A percentile compares a stretch with the other conserved stretches of the same genome.
Conservation (phyloP, 2,797 vertebrate genomes). For the Odontamblyopus lacepedii region DNA sequence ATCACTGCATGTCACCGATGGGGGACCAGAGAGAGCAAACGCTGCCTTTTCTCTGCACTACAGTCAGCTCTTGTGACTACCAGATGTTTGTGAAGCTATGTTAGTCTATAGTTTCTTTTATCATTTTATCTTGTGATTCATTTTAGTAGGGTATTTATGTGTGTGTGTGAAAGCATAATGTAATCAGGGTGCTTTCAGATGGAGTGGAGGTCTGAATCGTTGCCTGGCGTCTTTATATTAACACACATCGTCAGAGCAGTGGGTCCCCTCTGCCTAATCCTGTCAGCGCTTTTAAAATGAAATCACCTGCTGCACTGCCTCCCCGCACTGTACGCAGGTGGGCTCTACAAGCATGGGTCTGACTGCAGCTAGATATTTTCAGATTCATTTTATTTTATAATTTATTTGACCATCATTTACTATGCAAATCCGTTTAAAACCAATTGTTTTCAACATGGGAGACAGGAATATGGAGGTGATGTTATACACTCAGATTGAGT, state of each 20-base stretch:
- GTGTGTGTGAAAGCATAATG: constrained; percentile 31
- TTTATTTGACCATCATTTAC: neutral
- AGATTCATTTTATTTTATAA: neutral
- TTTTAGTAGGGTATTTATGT: constrained; percentile 8
- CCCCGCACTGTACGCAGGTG: constrained; percentile 1
- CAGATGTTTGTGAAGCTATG: constrained; percentile 30
- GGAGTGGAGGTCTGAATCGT: constrained; percentile 41
- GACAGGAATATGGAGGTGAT: neutral
- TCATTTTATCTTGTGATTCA: neutral
- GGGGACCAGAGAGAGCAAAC: constrained; percentile 47
- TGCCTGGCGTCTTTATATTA: constrained; percentile 54
- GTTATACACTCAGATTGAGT: no score
- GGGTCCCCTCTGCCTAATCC: constrained; percentile 34
- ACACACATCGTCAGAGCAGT: constrained; percentile 42
- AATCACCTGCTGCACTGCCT: constrained; percentile 34
- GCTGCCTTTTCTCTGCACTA: constrained; percentile 36
- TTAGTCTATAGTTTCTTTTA: constrained; percentile 26
- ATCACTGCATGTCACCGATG: constrained; percentile 46
- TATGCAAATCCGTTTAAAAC: neutral
- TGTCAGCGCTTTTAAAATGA: constrained; percentile 52
- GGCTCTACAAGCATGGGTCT: neutral
- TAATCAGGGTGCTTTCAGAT: constrained; percentile 27
- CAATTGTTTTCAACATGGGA: neutral
- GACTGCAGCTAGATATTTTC: neutral
- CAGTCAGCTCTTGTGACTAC: constrained; percentile 34